These are phyloP conservation scores for Beris chalybata DNA, from an alignment of 2,888 invertebrate genomes.

Conservation along the genomic window DNA sequence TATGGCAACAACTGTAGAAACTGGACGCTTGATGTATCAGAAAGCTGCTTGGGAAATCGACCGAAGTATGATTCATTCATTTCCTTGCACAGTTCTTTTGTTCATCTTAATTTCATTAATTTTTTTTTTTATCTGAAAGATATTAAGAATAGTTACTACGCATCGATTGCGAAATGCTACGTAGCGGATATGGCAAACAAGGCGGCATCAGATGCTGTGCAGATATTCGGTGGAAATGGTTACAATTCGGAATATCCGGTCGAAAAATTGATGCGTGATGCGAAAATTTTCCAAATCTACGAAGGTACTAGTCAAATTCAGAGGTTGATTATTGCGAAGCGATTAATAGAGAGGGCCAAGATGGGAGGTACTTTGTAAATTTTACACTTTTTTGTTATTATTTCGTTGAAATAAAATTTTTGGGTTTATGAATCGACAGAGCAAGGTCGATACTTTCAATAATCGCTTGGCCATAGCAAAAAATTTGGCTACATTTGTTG, in stretches of 20 bases:
- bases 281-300: slow-evolving; percentile 94
- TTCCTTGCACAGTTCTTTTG: background rate
- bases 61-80: slow-evolving; percentile 57
- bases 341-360: slow-evolving; percentile 61
- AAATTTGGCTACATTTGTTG: no score
- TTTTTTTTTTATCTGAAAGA: slow-evolving; percentile 35
- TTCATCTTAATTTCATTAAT: slow-evolving; percentile 2
- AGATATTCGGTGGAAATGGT: slow-evolving; percentile 90
- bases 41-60: slow-evolving; percentile 84
- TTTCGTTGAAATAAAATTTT: background rate
- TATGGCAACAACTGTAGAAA: slow-evolving; percentile 83
- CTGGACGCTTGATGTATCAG: slow-evolving; percentile 78
- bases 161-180: slow-evolving; percentile 87
- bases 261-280: slow-evolving; percentile 94
- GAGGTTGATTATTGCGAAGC: slow-evolving; percentile 80
- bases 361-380: background rate
- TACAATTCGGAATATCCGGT: slow-evolving; percentile 94
- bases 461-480: no score
- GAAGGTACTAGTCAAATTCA: slow-evolving; percentile 95
- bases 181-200: slow-evolving; percentile 88
- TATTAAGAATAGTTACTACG: slow-evolving; percentile 69
- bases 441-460: background rate
- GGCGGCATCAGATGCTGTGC: slow-evolving; percentile 85
- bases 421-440: background rate
- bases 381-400: background rate